These are phyloP conservation scores for Paradoxurus hermaphroditus DNA, from an alignment of 2,113 vertebrate species.

Conservation along the genomic window DNA sequence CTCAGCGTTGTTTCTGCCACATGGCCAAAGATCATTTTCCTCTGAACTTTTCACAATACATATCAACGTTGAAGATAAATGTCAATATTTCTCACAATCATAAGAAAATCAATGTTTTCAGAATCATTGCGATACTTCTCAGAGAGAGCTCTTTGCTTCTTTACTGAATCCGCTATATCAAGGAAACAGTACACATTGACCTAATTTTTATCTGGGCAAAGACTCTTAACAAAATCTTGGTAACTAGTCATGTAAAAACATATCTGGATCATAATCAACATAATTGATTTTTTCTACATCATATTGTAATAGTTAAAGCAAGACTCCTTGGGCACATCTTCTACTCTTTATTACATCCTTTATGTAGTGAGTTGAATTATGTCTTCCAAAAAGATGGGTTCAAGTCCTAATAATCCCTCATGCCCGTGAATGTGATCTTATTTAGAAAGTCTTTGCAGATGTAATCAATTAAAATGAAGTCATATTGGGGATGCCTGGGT, in stretches of 20 bases:
- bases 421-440: background rate
- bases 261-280: background rate
- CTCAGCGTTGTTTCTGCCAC: background rate
- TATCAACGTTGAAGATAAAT: conserved; percentile 3
- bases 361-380: background rate
- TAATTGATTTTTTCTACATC: background rate
- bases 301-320: background rate
- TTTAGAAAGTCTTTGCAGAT: background rate
- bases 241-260: background rate
- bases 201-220: background rate
- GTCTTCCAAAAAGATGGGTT: background rate
- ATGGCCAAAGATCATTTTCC: background rate
- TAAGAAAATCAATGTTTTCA: background rate
- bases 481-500: background rate
- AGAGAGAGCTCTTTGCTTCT: background rate
- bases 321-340: background rate
- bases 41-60: background rate
- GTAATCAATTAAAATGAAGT: background rate
- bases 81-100: background rate
- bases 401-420: background rate
- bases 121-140: background rate
- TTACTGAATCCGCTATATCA: background rate
- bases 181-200: background rate
- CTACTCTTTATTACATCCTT: background rate
- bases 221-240: background rate